Evolutionary conservation across 2,113 vertebrate species (phyloP), one percentile per base, ranked within the genome.

Genomic region (Xyrauchen texanus): DNA sequence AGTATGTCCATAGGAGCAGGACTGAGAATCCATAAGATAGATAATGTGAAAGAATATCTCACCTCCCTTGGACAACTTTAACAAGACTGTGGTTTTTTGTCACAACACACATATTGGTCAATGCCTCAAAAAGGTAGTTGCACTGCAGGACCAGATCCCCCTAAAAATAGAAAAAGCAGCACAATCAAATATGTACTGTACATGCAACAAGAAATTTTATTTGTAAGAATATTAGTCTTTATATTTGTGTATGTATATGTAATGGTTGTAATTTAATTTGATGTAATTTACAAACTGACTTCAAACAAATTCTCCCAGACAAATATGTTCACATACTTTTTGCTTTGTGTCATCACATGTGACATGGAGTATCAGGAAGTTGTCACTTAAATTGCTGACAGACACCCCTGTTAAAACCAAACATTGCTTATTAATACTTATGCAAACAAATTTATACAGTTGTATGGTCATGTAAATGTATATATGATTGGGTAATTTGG

Each of bases 61-160:
- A 98, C 97, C 97, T 97, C 73, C 93, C 96, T 89, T 96, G 92
- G 21, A 93, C 93, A 1, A 98, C 92, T 0, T 87, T 88, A 0
- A 97, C 87, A 0, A 86, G 3, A 45, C 86, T 90, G 71, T 90
- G 88, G 77, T 92, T 94, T 9, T 92, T 93, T 71, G 88, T 85
- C 84, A 95, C 60, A 77, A 93, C 83, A 81, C 88, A 89, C 13
- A 96, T 91, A 51, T 96, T 94, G 0, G 93, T 94, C 69, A 93
- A 83, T 0, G 10, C 83, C 85, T 96, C 94, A n/a, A 95, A 95
- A 8, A 95, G 0, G 0, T 92, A 87, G 7, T 93, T 87, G 2
- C 94, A 95, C 67, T 92, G 92, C 44, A 96, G 82, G 5, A 95
- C 79, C 51, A 85, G 86, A 6, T 96, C 94, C 0, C 93, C 94